Base-by-base conservation (phyloP, 1,140 invertebrate species). In the Drosophila kanapiae region DNA sequence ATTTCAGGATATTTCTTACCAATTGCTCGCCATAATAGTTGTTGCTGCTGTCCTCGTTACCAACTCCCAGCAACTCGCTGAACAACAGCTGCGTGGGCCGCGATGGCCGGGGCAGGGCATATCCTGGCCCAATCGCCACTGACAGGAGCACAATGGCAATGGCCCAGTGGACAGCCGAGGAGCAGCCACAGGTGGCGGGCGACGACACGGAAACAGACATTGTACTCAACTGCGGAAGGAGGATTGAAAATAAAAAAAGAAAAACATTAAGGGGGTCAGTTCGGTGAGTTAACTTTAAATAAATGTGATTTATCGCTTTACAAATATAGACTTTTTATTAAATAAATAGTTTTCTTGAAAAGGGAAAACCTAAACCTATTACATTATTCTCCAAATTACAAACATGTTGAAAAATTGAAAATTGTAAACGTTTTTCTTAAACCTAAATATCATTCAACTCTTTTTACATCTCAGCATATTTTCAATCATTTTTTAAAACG, bases 81-180 rank as follows among this genome's bases (percentile, higher is more conserved):
- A 75, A 81, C 48, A 85, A 49, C 60, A 88, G 29, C 42, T 88
- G 85, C 49, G 74, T 81, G 62, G 81, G 67, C 18, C 67, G 51
- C 11, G 69, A n/a, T 45, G 72, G 53, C 42, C 80, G 77, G 51
- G 77, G 80, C 71, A 80, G 33, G 40, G 85, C 81, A 40, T 85
- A 54, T 64, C 75, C 85, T 11, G 78, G 71, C 53, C 56, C 68
- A 76, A 60, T 43, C 59, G 43, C 79, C 27, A 90, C 42, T 90
- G 85, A 85, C 85, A 90, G 78, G 70, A 90, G 54, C 45, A 90
- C 86, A 90, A 90, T 77, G 71, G 51, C 68, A 42, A 90, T 61
- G 78, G 70, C 57, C 67, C 83, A 56, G 64, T 82, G 78, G 78
- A 70, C 75, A 62, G 80, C 71, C 61, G 69, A 64, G 56, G 74